A percentile compares a stretch with the other conserved stretches of the same genome.
Evolutionary conservation across 2,888 invertebrate genomes (phyloP).

Genomic region (Chloroclysta siterata): DNA sequence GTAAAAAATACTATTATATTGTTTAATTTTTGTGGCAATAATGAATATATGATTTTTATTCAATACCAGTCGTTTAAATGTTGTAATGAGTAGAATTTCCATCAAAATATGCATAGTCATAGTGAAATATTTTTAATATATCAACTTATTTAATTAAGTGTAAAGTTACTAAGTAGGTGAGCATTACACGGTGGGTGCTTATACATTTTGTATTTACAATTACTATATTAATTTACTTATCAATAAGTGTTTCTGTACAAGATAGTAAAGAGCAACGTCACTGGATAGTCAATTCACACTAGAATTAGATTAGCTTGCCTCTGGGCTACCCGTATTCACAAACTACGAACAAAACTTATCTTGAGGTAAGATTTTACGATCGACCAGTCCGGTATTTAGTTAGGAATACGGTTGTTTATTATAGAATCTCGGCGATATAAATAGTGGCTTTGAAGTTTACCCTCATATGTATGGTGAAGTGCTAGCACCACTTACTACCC

Average conservation of each 20-base stretch:
- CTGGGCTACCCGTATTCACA: conserved; percentile 9
- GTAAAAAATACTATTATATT: conserved; percentile 54
- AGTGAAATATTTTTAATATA: conserved; percentile 11
- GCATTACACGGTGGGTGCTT: conserved; percentile 69
- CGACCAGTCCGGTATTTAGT: neutral
- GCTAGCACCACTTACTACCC: conserved; percentile 48
- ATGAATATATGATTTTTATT: conserved; percentile 44
- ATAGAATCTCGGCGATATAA: neutral
- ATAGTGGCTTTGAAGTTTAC: neutral
- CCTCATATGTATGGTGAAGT: neutral
- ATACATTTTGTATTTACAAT: conserved; percentile 53
- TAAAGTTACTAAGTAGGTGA: conserved; percentile 45
- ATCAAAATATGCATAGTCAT: neutral
- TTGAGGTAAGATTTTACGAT: too few relatives aligned
- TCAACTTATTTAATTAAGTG: conserved; percentile 8
- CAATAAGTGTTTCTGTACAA: conserved; percentile 26
- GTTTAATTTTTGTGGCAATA: conserved; percentile 42
- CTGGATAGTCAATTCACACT: conserved; percentile 17
- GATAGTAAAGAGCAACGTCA: conserved; percentile 33
- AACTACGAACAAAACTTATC: neutral
- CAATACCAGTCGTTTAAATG: conserved; percentile 27
- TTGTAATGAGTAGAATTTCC: neutral
- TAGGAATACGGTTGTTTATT: neutral
- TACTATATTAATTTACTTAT: conserved; percentile 39
- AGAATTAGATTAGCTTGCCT: conserved; percentile 27